Percentiles rank a stretch among this genome's conserved stretches.
Conservation (phyloP, 2,113 vertebrate species). For the Bothrops jararaca region DNA sequence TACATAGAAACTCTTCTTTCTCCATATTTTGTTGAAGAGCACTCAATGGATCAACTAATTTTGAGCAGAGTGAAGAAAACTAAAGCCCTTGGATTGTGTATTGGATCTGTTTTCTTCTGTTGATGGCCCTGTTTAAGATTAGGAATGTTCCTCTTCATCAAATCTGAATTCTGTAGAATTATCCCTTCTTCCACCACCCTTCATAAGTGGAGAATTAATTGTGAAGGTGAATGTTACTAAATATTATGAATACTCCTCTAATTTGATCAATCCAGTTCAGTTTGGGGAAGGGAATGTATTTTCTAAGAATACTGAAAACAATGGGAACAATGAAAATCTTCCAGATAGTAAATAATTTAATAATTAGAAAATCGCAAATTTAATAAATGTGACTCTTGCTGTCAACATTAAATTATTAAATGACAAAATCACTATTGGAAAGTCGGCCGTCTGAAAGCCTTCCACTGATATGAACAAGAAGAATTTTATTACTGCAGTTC, state of each 20-base stretch:
- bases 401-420: neutral
- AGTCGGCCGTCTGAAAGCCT: constrained; percentile 55
- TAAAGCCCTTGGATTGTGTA: no score
- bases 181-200: no score
- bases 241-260: neutral
- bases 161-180: no score
- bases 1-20: no score
- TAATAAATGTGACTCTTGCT: neutral
- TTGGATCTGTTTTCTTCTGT: no score
- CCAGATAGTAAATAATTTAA: neutral
- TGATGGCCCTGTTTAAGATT: no score
- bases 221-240: neutral
- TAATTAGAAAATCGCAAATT: neutral
- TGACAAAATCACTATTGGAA: constrained; percentile 61
- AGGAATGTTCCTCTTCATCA: no score
- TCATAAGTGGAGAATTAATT: neutral
- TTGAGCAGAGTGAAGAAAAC: no score
- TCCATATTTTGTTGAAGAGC: no score
- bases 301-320: neutral
- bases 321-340: neutral
- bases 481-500: constrained; percentile 65
- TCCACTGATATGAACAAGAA: constrained; percentile 43
- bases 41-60: no score
- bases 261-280: neutral
- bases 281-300: neutral